Evolutionary conservation across 2,797 vertebrate species (phyloP), one percentile per base, ranked within the genome.

Genomic region (Lycodopsis pacificus): DNA sequence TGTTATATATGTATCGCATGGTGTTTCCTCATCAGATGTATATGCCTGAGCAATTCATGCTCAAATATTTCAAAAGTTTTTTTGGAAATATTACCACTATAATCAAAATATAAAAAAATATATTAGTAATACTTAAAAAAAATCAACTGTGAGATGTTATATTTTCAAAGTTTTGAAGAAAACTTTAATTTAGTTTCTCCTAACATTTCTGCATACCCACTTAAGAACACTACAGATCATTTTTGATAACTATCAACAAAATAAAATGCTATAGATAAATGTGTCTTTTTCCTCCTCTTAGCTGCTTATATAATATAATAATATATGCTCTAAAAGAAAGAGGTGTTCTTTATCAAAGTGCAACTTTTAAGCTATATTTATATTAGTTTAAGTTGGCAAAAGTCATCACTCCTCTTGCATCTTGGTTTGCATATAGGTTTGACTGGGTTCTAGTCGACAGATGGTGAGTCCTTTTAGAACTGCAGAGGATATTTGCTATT

Each of bases 391-490:
- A 51, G 25, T 53, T 61, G 58, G 14, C 27, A 63, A 64, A 79
- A 46, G 7, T 57, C 40, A 32, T 69, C 22, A 19, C 62, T 80
- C 17, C 20, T 77, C 59, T 13, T 56, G 57, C 57, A 44, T 82
- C 30, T 68, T 19, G 44, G 53, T 71, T 80, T 81, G 54, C 71
- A 65, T 70, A 54, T 68, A 34, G 62, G 65, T 77, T 72, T 64
- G 73, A 70, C 69, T 34, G n/a, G 51, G 27, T 84, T 88, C 25
- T 62, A 22, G 67, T 9, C 81, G 77, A 79, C 82, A 85, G 83
- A 90, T 84, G 80, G 76, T 54, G 42, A 63, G 72, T 73, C 65
- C 79, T 88, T 48, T 66, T 65, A 32, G 30, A 86, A 63, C 73
- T 79, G 65, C 71, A 77, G 67, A 74, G 59, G 70, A 61, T 73